Percentiles rank a stretch among this genome's conserved stretches.
Conservation (phyloP, 2,888 invertebrate species). For the Thera britannica region DNA sequence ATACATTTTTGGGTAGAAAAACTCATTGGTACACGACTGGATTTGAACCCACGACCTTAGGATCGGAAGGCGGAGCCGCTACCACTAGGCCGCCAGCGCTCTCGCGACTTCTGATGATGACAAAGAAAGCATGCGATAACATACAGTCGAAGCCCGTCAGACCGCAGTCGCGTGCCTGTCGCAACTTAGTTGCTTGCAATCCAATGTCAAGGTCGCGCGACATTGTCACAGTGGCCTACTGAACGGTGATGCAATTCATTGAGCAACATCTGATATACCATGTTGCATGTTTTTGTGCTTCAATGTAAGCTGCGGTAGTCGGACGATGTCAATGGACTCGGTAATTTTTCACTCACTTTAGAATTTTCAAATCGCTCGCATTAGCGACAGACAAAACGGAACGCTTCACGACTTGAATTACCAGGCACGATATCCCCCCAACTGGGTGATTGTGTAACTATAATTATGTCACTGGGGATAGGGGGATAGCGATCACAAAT, state of each 20-base stretch:
- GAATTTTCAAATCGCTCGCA: no score
- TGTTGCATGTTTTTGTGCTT: conserved; percentile 11
- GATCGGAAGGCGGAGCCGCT: no score
- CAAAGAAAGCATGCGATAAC: neutral
- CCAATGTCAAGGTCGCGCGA: conserved; percentile 46
- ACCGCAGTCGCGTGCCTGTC: conserved; percentile 11
- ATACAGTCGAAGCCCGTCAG: neutral
- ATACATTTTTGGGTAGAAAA: no score
- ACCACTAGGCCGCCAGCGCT: no score
- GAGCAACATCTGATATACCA: conserved; percentile 21
- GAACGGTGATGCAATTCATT: conserved; percentile 38
- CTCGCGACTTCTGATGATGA: neutral
- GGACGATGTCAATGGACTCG: conserved; percentile 1
- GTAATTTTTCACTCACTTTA: neutral
- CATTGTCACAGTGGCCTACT: conserved; percentile 42
- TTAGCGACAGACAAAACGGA: no score
- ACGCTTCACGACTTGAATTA: no score
- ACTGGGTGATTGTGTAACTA: no score
- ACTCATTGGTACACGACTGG: no score
- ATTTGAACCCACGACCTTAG: no score
- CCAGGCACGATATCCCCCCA: no score
- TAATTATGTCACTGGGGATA: no score
- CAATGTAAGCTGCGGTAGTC: conserved; percentile 13
- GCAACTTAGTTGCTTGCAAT: conserved; percentile 33
- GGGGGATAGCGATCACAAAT: no score